Evolutionary conservation across 1,140 invertebrate species (phyloP).

Genomic region (Lanistes nyassanus): DNA sequence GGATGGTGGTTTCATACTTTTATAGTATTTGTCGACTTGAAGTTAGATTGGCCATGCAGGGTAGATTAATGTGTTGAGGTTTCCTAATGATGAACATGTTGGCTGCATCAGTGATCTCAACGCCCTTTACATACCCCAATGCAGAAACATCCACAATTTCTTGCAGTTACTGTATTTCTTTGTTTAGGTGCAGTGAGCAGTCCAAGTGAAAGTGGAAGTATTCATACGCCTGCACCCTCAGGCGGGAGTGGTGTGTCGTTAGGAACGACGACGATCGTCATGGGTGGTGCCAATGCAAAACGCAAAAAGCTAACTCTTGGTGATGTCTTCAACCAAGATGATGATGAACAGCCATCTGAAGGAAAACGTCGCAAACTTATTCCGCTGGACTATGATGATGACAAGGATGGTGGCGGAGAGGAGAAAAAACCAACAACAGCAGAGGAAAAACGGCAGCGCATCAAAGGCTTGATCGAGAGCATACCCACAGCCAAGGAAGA

Average conservation of each 20-base stretch:
- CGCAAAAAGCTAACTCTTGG: slow-evolving; percentile 85
- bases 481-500: slow-evolving; percentile 98
- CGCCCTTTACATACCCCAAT: too few relatives aligned
- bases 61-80: too few relatives aligned
- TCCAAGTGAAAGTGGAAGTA: slow-evolving; percentile 28
- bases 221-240: too few relatives aligned
- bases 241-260: not conserved
- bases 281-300: slow-evolving; percentile 42
- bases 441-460: slow-evolving; percentile 95
- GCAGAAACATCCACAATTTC: too few relatives aligned
- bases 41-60: too few relatives aligned
- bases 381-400: slow-evolving; percentile 75
- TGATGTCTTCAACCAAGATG: slow-evolving; percentile 92
- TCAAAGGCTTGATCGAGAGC: slow-evolving; percentile 97
- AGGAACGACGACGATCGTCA: not conserved
- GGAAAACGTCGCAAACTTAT: slow-evolving; percentile 85
- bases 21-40: too few relatives aligned
- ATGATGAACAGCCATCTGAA: slow-evolving; percentile 73
- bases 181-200: not conserved
- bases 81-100: too few relatives aligned
- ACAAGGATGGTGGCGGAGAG: slow-evolving; percentile 31
- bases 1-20: too few relatives aligned
- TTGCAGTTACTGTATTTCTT: not conserved
- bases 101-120: too few relatives aligned
- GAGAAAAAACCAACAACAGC: slow-evolving; percentile 64